These are phyloP conservation scores for Chitala chitala DNA, from an alignment of 2,113 vertebrate genomes.

Conservation along the genomic window DNA sequence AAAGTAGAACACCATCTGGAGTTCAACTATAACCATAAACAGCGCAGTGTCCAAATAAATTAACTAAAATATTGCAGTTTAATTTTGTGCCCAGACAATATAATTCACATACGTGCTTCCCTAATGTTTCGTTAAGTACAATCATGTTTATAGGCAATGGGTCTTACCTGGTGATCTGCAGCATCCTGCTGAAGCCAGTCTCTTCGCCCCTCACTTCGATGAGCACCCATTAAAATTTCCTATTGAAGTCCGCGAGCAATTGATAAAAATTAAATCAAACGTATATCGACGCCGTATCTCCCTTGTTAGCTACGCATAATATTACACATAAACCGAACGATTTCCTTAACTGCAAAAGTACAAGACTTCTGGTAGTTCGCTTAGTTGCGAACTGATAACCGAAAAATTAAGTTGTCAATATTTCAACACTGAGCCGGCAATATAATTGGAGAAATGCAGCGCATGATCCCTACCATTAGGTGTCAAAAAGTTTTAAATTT, in stretches of 20 bases:
- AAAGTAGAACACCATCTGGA: neutral
- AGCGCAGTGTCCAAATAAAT: no score
- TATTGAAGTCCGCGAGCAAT: neutral
- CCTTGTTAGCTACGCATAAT: neutral
- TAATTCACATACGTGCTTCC: no score
- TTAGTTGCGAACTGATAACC: neutral
- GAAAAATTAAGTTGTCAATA: neutral
- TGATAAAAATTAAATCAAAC: neutral
- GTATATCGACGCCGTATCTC: neutral
- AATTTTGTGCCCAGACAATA: no score
- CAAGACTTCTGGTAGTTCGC: neutral
- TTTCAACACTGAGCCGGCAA: neutral
- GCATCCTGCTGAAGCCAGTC: constrained; percentile 58
- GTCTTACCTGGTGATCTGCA: constrained; percentile 39
- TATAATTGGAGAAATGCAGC: no score
- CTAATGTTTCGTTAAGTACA: neutral
- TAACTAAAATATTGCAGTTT: no score
- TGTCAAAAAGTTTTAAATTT: neutral
- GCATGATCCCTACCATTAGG: neutral
- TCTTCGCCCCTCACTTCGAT: constrained; percentile 57
- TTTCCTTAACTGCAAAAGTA: neutral
- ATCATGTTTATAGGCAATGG: constrained; percentile 40
- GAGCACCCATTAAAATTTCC: constrained; percentile 56
- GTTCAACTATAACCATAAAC: neutral
- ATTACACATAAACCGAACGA: neutral